phyloP scores from a whole-genome alignment of 1,140 invertebrate species.

The Bombus picipes region DNA sequence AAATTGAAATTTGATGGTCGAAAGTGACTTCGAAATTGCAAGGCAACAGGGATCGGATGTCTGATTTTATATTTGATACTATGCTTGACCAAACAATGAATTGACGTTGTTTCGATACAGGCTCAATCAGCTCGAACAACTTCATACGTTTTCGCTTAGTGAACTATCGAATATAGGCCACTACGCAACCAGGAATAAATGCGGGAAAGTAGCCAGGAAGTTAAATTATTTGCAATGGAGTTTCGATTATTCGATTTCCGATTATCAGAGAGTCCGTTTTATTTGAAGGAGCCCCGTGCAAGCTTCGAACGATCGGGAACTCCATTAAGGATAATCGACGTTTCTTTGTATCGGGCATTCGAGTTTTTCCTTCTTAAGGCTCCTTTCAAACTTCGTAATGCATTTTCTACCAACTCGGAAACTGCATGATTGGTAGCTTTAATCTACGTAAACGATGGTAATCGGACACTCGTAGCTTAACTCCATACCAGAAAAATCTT shows the following conservation, averaged over 20 bases:
- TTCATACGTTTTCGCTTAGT: not conserved
- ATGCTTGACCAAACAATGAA: not conserved
- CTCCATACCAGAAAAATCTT: not conserved
- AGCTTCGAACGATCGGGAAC: conserved; percentile 27
- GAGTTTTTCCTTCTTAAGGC: not conserved
- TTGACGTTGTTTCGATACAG: not conserved
- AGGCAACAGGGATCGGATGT: too few species aligned
- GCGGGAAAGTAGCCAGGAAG: not conserved
- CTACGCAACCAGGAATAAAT: not conserved
- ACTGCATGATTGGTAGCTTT: conserved; percentile 11
- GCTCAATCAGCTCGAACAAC: not conserved
- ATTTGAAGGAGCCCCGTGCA: not conserved
- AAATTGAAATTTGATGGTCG: too few species aligned
- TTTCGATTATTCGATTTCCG: conserved; percentile 53
- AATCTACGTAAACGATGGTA: not conserved
- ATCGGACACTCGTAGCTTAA: too few species aligned
- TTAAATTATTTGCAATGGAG: conserved; percentile 39
- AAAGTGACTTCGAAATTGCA: too few species aligned
- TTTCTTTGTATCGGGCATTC: conserved; percentile 19
- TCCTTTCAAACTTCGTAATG: not conserved
- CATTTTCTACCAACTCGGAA: not conserved
- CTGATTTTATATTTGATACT: not conserved
- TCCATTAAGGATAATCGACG: conserved; percentile 41
- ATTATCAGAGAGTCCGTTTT: conserved; percentile 24
- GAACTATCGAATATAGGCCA: not conserved